Percentiles rank a stretch among this genome's conserved stretches.
Conservation (phyloP, 2,113 vertebrate genomes). For the Corapipo altera region DNA sequence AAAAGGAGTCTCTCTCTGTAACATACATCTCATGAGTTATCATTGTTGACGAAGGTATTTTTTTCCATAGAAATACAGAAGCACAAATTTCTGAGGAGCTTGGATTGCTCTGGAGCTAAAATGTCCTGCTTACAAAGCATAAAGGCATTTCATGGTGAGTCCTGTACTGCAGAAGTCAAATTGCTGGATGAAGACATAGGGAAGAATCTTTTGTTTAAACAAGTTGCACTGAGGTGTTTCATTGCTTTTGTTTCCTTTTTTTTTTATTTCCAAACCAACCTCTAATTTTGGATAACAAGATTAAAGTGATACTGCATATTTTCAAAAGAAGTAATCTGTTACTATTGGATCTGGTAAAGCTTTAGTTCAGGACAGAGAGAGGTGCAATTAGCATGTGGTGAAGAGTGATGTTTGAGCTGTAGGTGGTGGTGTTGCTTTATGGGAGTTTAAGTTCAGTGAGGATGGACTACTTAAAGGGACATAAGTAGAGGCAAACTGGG, state of each 20-base stretch:
- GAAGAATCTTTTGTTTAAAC: background rate
- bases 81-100: background rate
- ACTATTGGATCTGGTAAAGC: background rate
- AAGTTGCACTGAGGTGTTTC: background rate
- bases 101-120: background rate
- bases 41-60: background rate
- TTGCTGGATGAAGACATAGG: background rate
- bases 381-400: background rate
- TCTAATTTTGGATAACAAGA: background rate
- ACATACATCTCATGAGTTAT: background rate
- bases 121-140: background rate
- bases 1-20: background rate
- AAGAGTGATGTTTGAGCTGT: constrained; percentile 57
- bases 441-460: background rate
- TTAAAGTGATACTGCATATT: background rate
- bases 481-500: background rate
- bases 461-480: background rate
- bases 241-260: background rate
- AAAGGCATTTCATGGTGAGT: background rate
- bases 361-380: background rate
- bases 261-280: background rate
- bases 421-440: constrained; percentile 67
- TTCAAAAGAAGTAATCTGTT: background rate
- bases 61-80: background rate
- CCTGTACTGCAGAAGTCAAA: background rate